phyloP scores from a whole-genome alignment of 35 echinoderm and acorn worm species.

The Apostichopus japonicus region DNA sequence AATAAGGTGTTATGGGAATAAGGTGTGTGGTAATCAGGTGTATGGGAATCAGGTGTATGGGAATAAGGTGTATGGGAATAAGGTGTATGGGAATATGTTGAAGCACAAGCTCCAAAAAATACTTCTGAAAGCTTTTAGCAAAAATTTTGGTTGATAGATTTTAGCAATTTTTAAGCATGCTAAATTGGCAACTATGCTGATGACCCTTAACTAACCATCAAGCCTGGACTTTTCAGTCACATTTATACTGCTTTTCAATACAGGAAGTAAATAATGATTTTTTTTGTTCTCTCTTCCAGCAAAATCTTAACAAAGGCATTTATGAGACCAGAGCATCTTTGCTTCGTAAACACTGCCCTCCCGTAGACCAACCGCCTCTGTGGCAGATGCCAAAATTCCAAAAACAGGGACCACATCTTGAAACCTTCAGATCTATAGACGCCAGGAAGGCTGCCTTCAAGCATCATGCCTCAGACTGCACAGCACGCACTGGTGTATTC shows the following conservation, averaged over 20 bases:
- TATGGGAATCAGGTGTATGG: no score
- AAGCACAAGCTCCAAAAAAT: no score
- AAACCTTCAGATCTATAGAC: conserved; percentile 86
- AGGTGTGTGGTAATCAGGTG: no score
- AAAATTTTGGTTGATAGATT: no score
- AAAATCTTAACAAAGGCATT: conserved; percentile 94
- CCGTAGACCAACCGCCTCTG: conserved; percentile 86
- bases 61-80: no score
- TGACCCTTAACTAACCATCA: no score
- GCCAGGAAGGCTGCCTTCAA: conserved; percentile 67
- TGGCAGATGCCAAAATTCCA: conserved; percentile 96
- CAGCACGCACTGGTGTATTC: conserved; percentile 90
- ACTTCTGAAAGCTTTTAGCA: no score
- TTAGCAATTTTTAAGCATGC: no score
- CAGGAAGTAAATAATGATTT: neutral
- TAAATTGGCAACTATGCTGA: no score
- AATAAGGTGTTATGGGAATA: no score
- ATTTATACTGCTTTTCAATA: neutral
- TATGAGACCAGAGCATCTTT: conserved; percentile 95
- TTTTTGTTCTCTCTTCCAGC: conserved; percentile 34
- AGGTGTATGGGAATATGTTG: no score
- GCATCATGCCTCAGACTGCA: conserved; percentile 91
- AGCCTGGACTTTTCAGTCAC: no score
- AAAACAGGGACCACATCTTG: conserved; percentile 78
- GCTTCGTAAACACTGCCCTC: conserved; percentile 89